A percentile compares a stretch with the other conserved stretches of the same genome.
These are phyloP conservation scores for Isurus oxyrinchus DNA, from an alignment of 2,113 vertebrate genomes.

Conservation along the genomic window DNA sequence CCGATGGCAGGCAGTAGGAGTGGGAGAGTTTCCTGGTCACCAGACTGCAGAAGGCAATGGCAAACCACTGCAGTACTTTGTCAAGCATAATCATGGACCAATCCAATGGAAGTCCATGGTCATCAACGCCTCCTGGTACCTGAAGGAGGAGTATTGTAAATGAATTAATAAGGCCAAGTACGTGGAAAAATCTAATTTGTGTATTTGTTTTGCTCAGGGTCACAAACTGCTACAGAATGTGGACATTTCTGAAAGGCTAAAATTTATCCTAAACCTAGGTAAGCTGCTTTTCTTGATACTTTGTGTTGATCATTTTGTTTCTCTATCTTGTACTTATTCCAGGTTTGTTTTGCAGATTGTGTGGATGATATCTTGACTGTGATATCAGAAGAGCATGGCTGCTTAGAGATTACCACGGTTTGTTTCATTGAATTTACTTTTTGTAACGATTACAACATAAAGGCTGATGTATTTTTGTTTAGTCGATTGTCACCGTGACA, in stretches of 20 bases:
- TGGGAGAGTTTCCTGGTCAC: too few species aligned
- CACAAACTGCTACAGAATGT: constrained; percentile 84
- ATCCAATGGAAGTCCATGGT: too few species aligned
- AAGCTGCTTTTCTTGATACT: constrained; percentile 48
- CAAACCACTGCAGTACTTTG: too few species aligned
- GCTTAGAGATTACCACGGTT: constrained; percentile 82
- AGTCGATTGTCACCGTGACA: neutral
- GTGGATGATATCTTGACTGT: constrained; percentile 88
- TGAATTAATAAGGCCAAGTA: neutral
- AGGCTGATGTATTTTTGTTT: neutral
- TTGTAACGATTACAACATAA: neutral
- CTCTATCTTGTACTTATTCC: neutral
- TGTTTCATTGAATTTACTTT: constrained; percentile 38
- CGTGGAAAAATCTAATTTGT: neutral
- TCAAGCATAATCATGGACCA: too few species aligned
- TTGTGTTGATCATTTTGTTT: neutral
- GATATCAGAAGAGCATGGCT: constrained; percentile 91
- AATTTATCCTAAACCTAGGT: constrained; percentile 86
- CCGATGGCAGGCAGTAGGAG: too few species aligned
- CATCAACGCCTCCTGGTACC: too few species aligned
- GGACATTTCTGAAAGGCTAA: constrained; percentile 81
- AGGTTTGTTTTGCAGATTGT: constrained; percentile 63
- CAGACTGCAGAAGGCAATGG: too few species aligned
- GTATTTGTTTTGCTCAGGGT: constrained; percentile 59
- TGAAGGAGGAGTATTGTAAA: neutral